Base-by-base conservation (phyloP, 2,888 invertebrate species). In the Eupithecia dodoneata region DNA sequence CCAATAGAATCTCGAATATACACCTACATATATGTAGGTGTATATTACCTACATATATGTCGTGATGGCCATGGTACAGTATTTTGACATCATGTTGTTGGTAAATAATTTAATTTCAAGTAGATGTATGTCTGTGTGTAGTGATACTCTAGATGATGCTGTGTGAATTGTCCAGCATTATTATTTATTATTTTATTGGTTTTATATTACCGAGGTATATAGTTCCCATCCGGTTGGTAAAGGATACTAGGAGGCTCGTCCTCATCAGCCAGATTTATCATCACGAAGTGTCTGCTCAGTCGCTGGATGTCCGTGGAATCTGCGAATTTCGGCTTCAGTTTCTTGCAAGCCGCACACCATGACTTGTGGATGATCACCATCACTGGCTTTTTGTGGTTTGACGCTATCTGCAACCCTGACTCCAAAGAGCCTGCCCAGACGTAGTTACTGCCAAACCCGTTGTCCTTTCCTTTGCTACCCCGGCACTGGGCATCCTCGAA, bases 361-460 rank as follows among this genome's bases (percentile, higher is more conserved):
- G 96, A 93, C 86, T 96, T 97, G 87, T 97, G 97, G 52, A 97
- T 96, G 2, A 97, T 92, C 1, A 97, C 87, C 96, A 97, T 96
- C 65, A 96, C 85, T 0, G 97, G 97, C 85, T 96, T 97, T 73
- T 89, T 87, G 78, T 94, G 94, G 79, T 91, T 86, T 2, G 87
- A 86, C 5, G 94, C 94, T 79, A 93, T 92, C 81, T 90, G 89
- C 44, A 94, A 74, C 15, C 94, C 95, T 0, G 93, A 93, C 78
- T 94, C 92, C 63, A 95, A 82, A 1, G 94, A 93, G n/a, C 91
- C 91, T 10, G 93, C 94, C 95, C 95, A 95, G 2, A 93, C 87
- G 78, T 94, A 95, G 66, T 86, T 86, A 81, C 88, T 91, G 0
- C 95, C 95, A 80, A 95, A 94, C 3, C 94, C 95, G 76, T 94